Evolutionary conservation across 2,113 vertebrate species (phyloP), one percentile per base, ranked within the genome.

Genomic region (Spea multiplicata): DNA sequence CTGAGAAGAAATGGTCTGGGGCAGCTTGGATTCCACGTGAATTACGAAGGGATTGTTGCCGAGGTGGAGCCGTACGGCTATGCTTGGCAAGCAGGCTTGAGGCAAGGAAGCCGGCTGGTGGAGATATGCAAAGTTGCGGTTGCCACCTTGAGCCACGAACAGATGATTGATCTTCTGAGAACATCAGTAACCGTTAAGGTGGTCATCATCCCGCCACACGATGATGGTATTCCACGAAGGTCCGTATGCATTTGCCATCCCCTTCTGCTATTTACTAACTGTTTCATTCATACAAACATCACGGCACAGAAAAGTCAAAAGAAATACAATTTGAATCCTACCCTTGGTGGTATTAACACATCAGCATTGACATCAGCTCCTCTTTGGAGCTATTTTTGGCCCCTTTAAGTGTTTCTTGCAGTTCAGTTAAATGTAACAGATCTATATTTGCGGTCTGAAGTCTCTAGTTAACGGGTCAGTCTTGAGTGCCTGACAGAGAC

Each of bases 121-220:
- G 96, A 98, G 86, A 97, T 98, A 80, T 98, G 96, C 88, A 98
- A 97, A 87, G 96, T 98, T 82, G 91, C 96, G 0, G 96, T 98
- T 81, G 96, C 96, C 71, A 97, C 96, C 0, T 91, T 98, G 82
- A 96, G 95, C 77, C 96, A 98, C 0, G 96, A 98, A 86, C 96
- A 98, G 74, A 98, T 98, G 96, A 98, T 98, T 0, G 96, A 98
- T 73, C 95, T 98, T 61, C 92, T 98, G 81, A 90, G 96, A 81
- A 98, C 96, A 0, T 98, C 96, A 0, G 95, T 98, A 44, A 98
- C 96, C 0, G 96, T 98, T 76, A 98, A 96, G 84, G 96, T 98
- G 0, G 95, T 97, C 86, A 98, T 98, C 14, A 96, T 98, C 79
- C 96, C 96, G 9, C 96, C 96, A 0, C 95, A 98, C 0, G 96